Evolutionary conservation across 2,113 vertebrate genomes (phyloP), one percentile per base, ranked within the genome.

Genomic region (Cricetomys ansorgei): DNA sequence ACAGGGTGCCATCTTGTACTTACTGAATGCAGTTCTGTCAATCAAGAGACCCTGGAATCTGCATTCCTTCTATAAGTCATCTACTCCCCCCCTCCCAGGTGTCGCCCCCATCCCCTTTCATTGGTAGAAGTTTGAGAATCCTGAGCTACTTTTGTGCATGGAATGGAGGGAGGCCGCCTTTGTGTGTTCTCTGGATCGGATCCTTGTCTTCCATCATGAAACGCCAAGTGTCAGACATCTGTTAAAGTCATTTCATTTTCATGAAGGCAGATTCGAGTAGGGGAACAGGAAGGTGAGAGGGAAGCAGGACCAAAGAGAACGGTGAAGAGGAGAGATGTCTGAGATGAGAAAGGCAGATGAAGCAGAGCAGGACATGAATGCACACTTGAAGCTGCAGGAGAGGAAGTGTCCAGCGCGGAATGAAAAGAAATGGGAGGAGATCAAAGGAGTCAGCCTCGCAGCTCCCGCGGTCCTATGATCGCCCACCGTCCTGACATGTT

Each of bases 331-430:
- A 40, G 81, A 70, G 73, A 85, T 15, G 72, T 77, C 0, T 37
- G 50, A 89, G 95, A 95, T 92, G 88, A 97, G 96, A 95, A 96
- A 93, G 88, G 40, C 75, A 93, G 91, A 96, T 80, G 95, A 95
- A 94, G 59, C 92, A 48, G 93, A 95, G 59, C 87, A 59, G 84
- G 86, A 95, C 95, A 92, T 92, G 95, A 97, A 89, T 95, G 92
- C 92, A 62, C 85, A 57, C 96, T 87, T 97, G 97, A 97, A 97
- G 92, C 43, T 12, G 93, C 85, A 94, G 96, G 96, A 76, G 88
- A 86, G 81, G 72, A 70, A 72, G 69, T 34, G 94, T 70, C 69
- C 76, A 70, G 72, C 76, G 70, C 72, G 12, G 83, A 40, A 64
- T 12, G 76, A 72, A 79, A 75, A 97, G 67, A 15, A 70, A 67